These are phyloP conservation scores for Bryconaethiops microstoma DNA, from an alignment of 2,797 vertebrate species.

Conservation along the genomic window DNA sequence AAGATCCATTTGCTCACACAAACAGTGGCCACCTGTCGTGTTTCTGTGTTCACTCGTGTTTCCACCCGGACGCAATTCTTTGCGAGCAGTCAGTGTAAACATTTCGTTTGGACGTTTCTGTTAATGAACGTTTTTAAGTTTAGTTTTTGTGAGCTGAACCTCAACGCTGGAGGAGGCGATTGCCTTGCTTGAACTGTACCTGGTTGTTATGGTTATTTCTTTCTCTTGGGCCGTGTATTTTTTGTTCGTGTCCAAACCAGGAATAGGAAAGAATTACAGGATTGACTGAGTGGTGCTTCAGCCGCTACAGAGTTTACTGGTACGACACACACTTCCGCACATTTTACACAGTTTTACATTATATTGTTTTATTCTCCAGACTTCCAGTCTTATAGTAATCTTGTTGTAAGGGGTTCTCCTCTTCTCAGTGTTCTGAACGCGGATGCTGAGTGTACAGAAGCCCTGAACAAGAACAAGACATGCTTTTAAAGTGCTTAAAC, in stretches of 20 bases:
- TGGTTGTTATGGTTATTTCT: constrained; percentile 80
- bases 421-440: neutral
- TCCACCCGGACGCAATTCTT: neutral
- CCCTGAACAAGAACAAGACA: neutral
- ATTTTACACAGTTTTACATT: neutral
- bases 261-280: constrained; percentile 75
- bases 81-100: constrained; percentile 39
- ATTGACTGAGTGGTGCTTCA: constrained; percentile 67
- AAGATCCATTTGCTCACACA: neutral
- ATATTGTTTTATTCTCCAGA: neutral
- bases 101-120: neutral
- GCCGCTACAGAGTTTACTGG: neutral
- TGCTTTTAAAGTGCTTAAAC: too few species aligned
- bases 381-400: neutral
- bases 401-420: neutral
- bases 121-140: neutral
- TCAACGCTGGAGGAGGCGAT: constrained; percentile 81
- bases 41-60: neutral
- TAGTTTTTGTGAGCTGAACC: neutral
- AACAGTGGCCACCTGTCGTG: neutral
- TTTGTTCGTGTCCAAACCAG: constrained; percentile 78
- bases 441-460: neutral
- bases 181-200: constrained; percentile 77
- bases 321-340: too few species aligned
- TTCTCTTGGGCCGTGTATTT: constrained; percentile 83